Evolutionary conservation across 2,113 vertebrate genomes (phyloP).

Genomic region (Chionis minor): DNA sequence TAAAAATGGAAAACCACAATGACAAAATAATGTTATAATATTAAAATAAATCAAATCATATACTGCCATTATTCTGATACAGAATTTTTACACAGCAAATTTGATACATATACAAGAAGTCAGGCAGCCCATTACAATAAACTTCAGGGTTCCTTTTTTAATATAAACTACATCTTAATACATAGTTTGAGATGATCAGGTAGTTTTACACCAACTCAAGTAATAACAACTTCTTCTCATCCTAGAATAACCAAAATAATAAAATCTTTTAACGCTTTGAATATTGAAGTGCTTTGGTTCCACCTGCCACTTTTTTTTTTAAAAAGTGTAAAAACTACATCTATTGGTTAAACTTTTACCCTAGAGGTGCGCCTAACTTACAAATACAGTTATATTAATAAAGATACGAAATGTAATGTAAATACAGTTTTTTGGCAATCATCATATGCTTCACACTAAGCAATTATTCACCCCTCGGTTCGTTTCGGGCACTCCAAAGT

Average conservation of each 20-base stretch:
- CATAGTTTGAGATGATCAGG: slow-evolving; percentile 35
- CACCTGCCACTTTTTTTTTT: neutral
- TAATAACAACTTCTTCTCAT: slow-evolving; percentile 14
- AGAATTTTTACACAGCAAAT: slow-evolving; percentile 78
- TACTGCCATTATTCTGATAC: slow-evolving; percentile 81
- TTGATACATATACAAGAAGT: slow-evolving; percentile 67
- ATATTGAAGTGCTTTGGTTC: slow-evolving; percentile 36
- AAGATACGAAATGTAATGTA: neutral
- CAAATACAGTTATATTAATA: slow-evolving; percentile 35
- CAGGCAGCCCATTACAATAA: slow-evolving; percentile 56
- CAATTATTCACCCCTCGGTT: neutral
- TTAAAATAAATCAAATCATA: slow-evolving; percentile 76
- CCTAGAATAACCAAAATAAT: slow-evolving; percentile 17
- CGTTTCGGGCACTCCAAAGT: neutral
- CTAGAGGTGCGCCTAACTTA: slow-evolving; percentile 3
- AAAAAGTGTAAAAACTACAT: slow-evolving; percentile 10
- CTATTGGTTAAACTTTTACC: slow-evolving; percentile 15
- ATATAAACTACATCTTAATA: slow-evolving; percentile 68
- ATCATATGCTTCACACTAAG: neutral
- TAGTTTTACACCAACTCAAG: slow-evolving; percentile 55
- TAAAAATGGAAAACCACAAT: slow-evolving; percentile 59
- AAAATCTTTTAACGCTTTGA: neutral
- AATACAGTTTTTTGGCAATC: neutral
- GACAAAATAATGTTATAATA: slow-evolving; percentile 78
- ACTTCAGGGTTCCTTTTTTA: slow-evolving; percentile 62